phyloP scores from a whole-genome alignment of 2,113 vertebrate species.

The Carassius gibelio region DNA sequence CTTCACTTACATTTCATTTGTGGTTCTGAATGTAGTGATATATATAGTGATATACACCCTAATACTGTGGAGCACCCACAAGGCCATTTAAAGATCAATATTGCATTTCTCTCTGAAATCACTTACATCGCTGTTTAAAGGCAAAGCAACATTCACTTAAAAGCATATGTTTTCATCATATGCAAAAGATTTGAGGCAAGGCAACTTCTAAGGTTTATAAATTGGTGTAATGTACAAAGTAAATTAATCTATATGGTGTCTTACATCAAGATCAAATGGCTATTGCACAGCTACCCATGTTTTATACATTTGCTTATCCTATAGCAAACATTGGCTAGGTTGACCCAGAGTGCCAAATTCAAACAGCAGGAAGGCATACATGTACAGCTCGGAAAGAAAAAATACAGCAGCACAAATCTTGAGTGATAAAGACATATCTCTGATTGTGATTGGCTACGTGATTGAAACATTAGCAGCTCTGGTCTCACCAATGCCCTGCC shows the following conservation, averaged over 20 bases:
- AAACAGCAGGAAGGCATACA: slow-evolving; percentile 54
- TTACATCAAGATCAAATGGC: slow-evolving; percentile 55
- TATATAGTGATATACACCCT: neutral
- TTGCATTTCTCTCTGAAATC: slow-evolving; percentile 47
- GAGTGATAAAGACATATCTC: slow-evolving; percentile 4
- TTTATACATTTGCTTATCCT: slow-evolving; percentile 69
- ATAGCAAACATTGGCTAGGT: slow-evolving; percentile 60
- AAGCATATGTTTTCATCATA: slow-evolving; percentile 42
- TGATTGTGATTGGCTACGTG: neutral
- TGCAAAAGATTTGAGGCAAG: slow-evolving; percentile 59
- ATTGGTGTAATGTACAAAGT: neutral
- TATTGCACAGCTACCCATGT: slow-evolving; percentile 81
- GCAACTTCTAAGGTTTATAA: slow-evolving; percentile 21
- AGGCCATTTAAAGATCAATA: neutral
- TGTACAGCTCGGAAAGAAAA: slow-evolving; percentile 71
- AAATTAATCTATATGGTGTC: neutral
- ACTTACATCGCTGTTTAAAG: slow-evolving; percentile 59
- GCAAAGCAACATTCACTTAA: slow-evolving; percentile 64
- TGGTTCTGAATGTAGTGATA: slow-evolving; percentile 47
- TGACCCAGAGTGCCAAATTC: slow-evolving; percentile 50
- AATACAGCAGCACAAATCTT: slow-evolving; percentile 53
- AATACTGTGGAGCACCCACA: slow-evolving; percentile 44
- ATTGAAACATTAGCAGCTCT: slow-evolving; percentile 60
- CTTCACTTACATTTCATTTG: neutral
- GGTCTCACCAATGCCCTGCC: slow-evolving; percentile 70